phyloP scores from a whole-genome alignment of 2,888 invertebrate species.

The Chrysomela aeneicollis region DNA sequence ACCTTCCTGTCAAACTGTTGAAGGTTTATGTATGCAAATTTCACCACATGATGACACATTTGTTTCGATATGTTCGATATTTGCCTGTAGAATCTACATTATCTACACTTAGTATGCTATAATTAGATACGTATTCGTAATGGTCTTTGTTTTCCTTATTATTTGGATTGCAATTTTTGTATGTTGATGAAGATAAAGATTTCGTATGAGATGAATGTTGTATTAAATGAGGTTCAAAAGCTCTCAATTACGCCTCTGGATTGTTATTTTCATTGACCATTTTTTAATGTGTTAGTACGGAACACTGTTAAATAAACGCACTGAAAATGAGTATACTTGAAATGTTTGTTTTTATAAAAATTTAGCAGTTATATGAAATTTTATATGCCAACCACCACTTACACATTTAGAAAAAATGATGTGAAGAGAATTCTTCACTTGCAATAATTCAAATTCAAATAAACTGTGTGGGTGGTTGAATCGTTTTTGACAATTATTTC shows the following conservation, averaged over 20 bases:
- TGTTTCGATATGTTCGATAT: no score
- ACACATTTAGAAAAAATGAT: conserved; percentile 38
- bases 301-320: conserved; percentile 56
- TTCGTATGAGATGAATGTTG: background rate
- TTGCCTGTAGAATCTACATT: no score
- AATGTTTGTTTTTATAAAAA: conserved; percentile 52
- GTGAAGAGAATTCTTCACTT: conserved; percentile 41
- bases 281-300: conserved; percentile 48
- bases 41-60: no score
- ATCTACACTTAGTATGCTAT: no score
- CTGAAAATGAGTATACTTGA: conserved; percentile 47
- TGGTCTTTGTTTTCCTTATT: no score
- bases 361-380: conserved; percentile 47
- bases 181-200: background rate
- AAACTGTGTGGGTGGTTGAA: conserved; percentile 44
- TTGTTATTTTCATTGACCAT: conserved; percentile 43
- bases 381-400: conserved; percentile 43
- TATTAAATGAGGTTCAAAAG: background rate
- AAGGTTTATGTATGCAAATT: no score
- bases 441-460: conserved; percentile 48
- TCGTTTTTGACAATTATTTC: conserved; percentile 51
- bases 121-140: no score
- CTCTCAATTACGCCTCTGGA: background rate
- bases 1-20: no score
- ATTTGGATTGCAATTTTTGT: background rate